These are phyloP conservation scores for Clivina fossor DNA, from an alignment of 2,888 invertebrate genomes.

Conservation along the genomic window DNA sequence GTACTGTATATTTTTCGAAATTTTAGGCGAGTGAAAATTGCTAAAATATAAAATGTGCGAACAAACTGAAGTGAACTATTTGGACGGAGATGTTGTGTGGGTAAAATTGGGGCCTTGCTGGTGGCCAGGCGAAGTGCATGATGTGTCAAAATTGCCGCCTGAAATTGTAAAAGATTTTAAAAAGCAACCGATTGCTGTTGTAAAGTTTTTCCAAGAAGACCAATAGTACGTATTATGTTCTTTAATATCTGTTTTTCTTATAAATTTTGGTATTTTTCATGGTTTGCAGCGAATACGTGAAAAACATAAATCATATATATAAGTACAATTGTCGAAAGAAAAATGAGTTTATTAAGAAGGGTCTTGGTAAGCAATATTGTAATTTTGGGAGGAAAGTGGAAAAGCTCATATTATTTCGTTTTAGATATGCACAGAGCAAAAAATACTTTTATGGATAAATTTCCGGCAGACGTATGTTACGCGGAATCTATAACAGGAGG, in stretches of 20 bases:
- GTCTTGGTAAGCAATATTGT: constrained; percentile 66
- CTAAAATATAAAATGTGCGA: constrained; percentile 66
- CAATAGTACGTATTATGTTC: constrained; percentile 66
- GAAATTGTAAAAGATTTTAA: constrained; percentile 66
- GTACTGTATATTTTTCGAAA: constrained; percentile 10
- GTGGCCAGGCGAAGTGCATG: constrained; percentile 83
- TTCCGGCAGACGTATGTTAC: constrained; percentile 72
- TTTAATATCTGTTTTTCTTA: constrained; percentile 10
- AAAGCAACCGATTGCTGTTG: constrained; percentile 76
- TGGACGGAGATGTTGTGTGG: constrained; percentile 81
- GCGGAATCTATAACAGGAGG: constrained; percentile 75
- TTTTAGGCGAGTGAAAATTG: constrained; percentile 30
- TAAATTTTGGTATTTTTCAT: constrained; percentile 33
- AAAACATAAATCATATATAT: constrained; percentile 68
- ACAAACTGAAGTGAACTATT: constrained; percentile 66
- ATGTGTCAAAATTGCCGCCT: constrained; percentile 64
- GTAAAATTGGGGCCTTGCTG: constrained; percentile 78
- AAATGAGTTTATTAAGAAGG: constrained; percentile 79
- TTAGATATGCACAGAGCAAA: constrained; percentile 65
- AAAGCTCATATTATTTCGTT: constrained; percentile 26
- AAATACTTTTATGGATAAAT: constrained; percentile 73
- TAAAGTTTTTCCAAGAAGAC: constrained; percentile 84
- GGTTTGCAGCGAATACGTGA: constrained; percentile 76
- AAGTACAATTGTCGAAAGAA: constrained; percentile 78
- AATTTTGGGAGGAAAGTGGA: constrained; percentile 21